Evolutionary conservation across 64 coral and sea anemone species (phyloP).

Genomic region (Acropora yongei): DNA sequence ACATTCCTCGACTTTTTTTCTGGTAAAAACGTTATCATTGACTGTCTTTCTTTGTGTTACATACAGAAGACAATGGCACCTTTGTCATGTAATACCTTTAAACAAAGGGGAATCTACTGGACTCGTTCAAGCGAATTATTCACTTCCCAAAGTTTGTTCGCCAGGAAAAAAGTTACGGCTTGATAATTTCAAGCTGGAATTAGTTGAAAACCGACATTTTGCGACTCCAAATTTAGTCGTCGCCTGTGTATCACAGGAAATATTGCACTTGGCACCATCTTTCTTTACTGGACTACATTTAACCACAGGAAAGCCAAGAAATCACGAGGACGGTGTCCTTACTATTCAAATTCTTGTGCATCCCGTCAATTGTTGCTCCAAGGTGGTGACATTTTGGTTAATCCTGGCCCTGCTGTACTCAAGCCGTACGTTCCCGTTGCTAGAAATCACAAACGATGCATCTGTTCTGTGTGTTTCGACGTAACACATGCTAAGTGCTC

Average conservation of each 20-base stretch:
- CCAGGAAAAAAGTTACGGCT: neutral
- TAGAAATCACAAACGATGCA: constrained; percentile 74
- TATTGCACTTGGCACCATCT: neutral
- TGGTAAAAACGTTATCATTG: too few species aligned
- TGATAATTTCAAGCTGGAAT: neutral
- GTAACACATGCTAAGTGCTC: constrained; percentile 67
- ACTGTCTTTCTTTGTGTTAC: neutral
- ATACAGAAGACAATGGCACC: neutral
- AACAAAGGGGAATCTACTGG: neutral
- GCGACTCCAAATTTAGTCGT: neutral
- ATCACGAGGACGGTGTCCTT: constrained; percentile 24
- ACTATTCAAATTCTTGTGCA: constrained; percentile 36
- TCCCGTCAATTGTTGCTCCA: neutral
- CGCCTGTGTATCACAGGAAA: neutral
- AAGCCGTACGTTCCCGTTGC: constrained; percentile 26
- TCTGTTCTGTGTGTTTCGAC: constrained; percentile 66
- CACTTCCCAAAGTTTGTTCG: neutral
- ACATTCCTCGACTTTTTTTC: too few species aligned
- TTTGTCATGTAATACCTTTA: neutral
- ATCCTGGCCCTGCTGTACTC: constrained; percentile 22
- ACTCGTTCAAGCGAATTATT: neutral
- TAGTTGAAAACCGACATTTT: neutral
- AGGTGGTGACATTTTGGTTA: constrained; percentile 26
- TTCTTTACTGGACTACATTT: neutral
- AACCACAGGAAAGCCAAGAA: constrained; percentile 11